Evolutionary conservation across 2,888 invertebrate genomes (phyloP).

Genomic region (Neoaliturus tenellus): DNA sequence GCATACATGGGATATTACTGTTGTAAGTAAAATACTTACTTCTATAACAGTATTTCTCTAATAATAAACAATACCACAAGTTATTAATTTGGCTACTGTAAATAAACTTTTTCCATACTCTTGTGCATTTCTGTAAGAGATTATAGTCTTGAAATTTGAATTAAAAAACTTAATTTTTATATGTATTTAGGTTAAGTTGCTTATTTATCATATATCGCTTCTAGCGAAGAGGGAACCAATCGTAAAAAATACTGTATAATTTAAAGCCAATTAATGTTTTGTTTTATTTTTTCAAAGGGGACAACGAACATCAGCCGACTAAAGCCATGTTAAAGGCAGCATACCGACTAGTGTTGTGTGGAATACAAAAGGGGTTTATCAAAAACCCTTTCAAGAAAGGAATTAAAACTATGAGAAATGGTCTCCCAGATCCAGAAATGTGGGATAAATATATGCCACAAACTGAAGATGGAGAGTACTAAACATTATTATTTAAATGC

Average conservation of each 20-base stretch:
- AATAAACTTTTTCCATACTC: too few relatives aligned
- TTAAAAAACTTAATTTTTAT: too few relatives aligned
- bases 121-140: too few relatives aligned
- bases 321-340: slow-evolving; percentile 2
- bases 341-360: not conserved
- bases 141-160: too few relatives aligned
- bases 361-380: slow-evolving; percentile 27
- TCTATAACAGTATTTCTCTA: not conserved
- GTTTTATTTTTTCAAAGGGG: not conserved
- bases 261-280: too few relatives aligned
- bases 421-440: slow-evolving; percentile 23
- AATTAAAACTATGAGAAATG: not conserved
- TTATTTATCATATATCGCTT: too few relatives aligned
- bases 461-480: not conserved
- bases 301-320: not conserved
- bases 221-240: too few relatives aligned
- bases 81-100: too few relatives aligned
- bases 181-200: too few relatives aligned
- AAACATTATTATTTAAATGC: too few relatives aligned
- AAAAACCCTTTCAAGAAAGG: slow-evolving; percentile 23
- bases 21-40: not conserved
- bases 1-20: slow-evolving; percentile 28
- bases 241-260: too few relatives aligned
- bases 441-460: slow-evolving; percentile 19
- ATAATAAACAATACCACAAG: not conserved